phyloP scores from a whole-genome alignment of 2,113 vertebrate species.

The Tilapia sparmanii region DNA sequence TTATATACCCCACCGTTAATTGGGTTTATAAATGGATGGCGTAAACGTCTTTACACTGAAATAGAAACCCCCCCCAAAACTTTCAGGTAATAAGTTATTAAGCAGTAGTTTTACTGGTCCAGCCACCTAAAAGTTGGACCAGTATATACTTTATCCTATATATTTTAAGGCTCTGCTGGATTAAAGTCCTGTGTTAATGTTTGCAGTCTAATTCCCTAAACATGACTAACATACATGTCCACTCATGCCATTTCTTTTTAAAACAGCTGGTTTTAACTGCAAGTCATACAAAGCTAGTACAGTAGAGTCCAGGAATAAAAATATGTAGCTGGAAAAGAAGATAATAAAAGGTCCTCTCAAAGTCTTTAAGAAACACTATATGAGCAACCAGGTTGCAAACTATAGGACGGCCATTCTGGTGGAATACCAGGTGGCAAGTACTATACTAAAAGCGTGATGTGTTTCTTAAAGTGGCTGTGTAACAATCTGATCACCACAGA shows the following conservation, averaged over 20 bases:
- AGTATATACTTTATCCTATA: background rate
- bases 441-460: background rate
- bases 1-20: background rate
- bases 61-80: fast-evolving
- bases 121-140: background rate
- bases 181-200: background rate
- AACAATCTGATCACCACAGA: background rate
- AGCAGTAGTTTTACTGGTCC: background rate
- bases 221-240: background rate
- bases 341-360: background rate
- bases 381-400: background rate
- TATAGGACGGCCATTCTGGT: background rate
- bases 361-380: background rate
- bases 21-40: background rate
- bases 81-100: background rate
- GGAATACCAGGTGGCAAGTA: background rate
- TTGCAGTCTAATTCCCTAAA: background rate
- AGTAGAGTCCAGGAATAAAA: background rate
- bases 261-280: background rate
- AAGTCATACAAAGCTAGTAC: background rate
- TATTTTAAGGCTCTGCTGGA: background rate
- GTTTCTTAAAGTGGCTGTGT: fast-evolving
- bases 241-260: background rate
- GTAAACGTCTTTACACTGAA: background rate
- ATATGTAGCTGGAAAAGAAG: background rate